Percentiles rank a stretch among this genome's conserved stretches.
These are phyloP conservation scores for Smittia sp. DNA, from an alignment of 2,888 invertebrate species.

Conservation along the genomic window DNA sequence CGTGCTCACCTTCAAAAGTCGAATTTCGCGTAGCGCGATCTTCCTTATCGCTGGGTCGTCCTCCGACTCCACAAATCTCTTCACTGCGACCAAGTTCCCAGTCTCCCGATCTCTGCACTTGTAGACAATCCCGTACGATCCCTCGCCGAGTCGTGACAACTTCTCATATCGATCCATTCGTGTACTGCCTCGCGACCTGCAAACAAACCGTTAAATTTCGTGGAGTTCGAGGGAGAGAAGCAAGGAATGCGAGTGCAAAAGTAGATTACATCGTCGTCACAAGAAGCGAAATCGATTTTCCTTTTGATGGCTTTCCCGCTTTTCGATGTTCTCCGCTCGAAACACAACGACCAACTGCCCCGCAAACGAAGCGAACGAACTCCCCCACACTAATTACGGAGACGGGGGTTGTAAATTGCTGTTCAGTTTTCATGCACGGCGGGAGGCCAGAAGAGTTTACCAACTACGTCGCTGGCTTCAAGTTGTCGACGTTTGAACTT, in stretches of 20 bases:
- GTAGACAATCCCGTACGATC: constrained; percentile 87
- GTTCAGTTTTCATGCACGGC: constrained; percentile 22
- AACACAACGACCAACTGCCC: constrained; percentile 39
- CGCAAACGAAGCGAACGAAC: constrained; percentile 10
- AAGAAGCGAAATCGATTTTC: not conserved
- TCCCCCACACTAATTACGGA: constrained; percentile 28
- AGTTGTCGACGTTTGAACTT: constrained; percentile 36
- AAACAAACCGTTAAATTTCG: constrained; percentile 6
- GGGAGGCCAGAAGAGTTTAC: not conserved
- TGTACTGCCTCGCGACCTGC: constrained; percentile 78
- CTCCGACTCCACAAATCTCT: constrained; percentile 95
- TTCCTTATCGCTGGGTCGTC: constrained; percentile 95
- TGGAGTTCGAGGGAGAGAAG: not conserved
- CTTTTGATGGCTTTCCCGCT: not conserved
- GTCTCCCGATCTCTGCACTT: constrained; percentile 94
- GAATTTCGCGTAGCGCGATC: constrained; percentile 91
- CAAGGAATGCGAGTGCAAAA: not conserved
- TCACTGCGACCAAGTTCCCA: constrained; percentile 92
- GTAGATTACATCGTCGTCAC: not conserved
- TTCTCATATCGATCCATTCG: constrained; percentile 95
- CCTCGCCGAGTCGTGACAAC: constrained; percentile 90
- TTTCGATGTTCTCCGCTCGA: constrained; percentile 16
- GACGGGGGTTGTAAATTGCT: constrained; percentile 25
- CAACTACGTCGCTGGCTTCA: constrained; percentile 7
- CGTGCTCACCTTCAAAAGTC: constrained; percentile 78